These are phyloP conservation scores for Blera fallax DNA, from an alignment of 2,888 invertebrate genomes.

Conservation along the genomic window DNA sequence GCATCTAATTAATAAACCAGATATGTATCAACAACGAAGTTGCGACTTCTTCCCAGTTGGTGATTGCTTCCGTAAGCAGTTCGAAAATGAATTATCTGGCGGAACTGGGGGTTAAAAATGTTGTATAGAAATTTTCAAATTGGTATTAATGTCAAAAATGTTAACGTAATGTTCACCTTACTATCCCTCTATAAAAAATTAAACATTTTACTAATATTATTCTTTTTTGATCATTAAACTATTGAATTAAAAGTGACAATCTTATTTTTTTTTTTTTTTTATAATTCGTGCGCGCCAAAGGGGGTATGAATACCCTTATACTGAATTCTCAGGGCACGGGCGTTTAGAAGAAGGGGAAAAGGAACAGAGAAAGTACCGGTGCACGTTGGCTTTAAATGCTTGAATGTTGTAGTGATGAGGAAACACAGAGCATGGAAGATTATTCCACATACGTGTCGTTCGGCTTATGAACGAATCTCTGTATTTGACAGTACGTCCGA, in stretches of 20 bases:
- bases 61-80: constrained; percentile 99
- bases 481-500: too few species aligned
- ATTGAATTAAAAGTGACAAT: constrained; percentile 32
- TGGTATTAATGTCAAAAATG: neutral
- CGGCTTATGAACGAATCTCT: too few species aligned
- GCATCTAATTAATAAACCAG: constrained; percentile 99
- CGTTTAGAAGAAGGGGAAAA: too few species aligned
- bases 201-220: constrained; percentile 28
- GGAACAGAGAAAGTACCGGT: too few species aligned
- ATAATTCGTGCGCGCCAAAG: too few species aligned
- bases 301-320: too few species aligned
- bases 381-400: too few species aligned
- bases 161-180: neutral
- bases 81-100: constrained; percentile 92
- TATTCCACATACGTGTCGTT: too few species aligned
- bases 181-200: neutral
- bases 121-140: neutral
- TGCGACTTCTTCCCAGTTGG: constrained; percentile 99
- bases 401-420: too few species aligned
- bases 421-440: too few species aligned
- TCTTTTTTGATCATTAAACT: neutral
- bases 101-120: constrained; percentile 82
- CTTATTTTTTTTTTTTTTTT: too few species aligned
- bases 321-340: too few species aligned
- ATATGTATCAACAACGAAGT: constrained; percentile 99